Conservation (phyloP, 2,888 invertebrate species). For the Drosophila phalerata region DNA sequence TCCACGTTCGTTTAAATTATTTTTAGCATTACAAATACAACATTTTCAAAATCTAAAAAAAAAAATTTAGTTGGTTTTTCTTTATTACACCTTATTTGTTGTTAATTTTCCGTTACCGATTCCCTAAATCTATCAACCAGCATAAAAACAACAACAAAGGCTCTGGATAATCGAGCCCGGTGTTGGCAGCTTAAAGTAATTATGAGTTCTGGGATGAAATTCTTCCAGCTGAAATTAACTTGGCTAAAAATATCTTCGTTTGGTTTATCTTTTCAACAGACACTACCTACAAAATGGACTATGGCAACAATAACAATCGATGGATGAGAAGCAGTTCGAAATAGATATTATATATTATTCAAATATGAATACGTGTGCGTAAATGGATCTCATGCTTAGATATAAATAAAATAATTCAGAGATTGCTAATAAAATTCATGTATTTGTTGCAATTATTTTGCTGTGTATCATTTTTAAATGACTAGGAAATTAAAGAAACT, state of each 20-base stretch:
- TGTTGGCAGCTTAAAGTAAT: constrained; percentile 39
- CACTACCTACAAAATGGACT: constrained; percentile 72
- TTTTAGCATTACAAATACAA: constrained; percentile 56
- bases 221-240: constrained; percentile 8
- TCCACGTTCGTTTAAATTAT: constrained; percentile 40
- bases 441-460: constrained; percentile 45
- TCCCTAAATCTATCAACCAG: constrained; percentile 4
- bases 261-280: constrained; percentile 65
- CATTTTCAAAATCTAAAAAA: constrained; percentile 25
- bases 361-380: constrained; percentile 11
- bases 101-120: constrained; percentile 24
- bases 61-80: constrained; percentile 36
- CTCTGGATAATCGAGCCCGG: constrained; percentile 57
- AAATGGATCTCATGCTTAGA: constrained; percentile 74
- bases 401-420: constrained; percentile 45
- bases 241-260: constrained; percentile 41
- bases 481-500: too few relatives aligned
- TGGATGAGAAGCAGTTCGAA: constrained; percentile 52
- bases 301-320: constrained; percentile 63
- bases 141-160: constrained; percentile 44
- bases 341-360: constrained; percentile 30
- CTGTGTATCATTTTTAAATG: background rate
- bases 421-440: constrained; percentile 61
- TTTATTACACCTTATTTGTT: constrained; percentile 30
- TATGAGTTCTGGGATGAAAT: constrained; percentile 12